Conservation (phyloP, 1,140 invertebrate species). For the Chrysomallon squamiferum region DNA sequence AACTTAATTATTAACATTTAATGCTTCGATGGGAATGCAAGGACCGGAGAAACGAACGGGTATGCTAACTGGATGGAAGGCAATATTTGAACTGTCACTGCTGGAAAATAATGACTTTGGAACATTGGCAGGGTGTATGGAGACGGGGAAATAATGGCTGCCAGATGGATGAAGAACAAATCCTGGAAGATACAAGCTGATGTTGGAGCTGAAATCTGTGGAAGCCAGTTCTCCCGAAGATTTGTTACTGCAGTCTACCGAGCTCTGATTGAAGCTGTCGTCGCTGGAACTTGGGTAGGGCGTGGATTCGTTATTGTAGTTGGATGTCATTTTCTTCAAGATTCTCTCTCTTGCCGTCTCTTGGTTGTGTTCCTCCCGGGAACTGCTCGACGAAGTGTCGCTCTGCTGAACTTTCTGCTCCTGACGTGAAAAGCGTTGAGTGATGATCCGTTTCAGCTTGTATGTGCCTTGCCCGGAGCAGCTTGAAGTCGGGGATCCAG, state of each 20-base stretch:
- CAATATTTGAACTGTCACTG: constrained; percentile 64
- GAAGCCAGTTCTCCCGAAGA: no score
- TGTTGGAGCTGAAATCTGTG: no score
- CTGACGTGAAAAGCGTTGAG: constrained; percentile 77
- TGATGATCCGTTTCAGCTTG: constrained; percentile 95
- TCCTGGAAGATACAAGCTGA: constrained; percentile 70
- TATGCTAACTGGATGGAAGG: constrained; percentile 80
- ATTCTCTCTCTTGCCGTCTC: not conserved
- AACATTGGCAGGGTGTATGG: constrained; percentile 80
- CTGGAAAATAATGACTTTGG: constrained; percentile 63
- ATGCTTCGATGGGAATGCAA: constrained; percentile 30
- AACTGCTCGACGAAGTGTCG: constrained; percentile 33
- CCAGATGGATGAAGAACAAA: constrained; percentile 85
- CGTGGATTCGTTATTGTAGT: not conserved
- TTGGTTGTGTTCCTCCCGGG: constrained; percentile 28
- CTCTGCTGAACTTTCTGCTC: constrained; percentile 25
- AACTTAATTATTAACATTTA: no score
- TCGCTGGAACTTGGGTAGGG: constrained; percentile 3
- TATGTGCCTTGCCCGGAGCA: constrained; percentile 65
- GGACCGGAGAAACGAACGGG: constrained; percentile 52
- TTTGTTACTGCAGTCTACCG: no score
- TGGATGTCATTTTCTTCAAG: not conserved
- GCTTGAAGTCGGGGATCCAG: no score
- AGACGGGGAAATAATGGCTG: constrained; percentile 89
- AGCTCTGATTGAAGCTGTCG: no score